Evolutionary conservation across 2,888 invertebrate species (phyloP), one percentile per base, ranked within the genome.

Genomic region (Heliconius ismenius): DNA sequence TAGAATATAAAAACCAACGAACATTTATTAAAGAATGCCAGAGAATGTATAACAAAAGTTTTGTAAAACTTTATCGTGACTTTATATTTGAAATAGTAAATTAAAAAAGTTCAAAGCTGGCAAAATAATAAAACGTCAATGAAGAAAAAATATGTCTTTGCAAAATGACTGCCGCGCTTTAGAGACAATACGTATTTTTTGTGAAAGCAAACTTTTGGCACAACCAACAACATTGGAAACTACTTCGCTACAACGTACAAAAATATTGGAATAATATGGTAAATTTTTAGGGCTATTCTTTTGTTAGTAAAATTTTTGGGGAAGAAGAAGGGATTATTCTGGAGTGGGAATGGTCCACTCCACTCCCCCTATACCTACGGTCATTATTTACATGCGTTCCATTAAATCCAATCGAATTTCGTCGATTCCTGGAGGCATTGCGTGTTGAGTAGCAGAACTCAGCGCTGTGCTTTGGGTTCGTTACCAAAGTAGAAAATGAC

Each of bases 141-240:
- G 32, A n/a, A 58, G n/a, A 69, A 70, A 70, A 32, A 54, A 70
- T 26, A 32, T 32, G 18, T 32, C n/a, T 69, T 7, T 58, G 54
- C 58, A 15, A n/a, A 70, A 21, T 70, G 15, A 70, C 9, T 32
- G 15, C 9, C 24, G 36, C n/a, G 70, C 58, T 70, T 70, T 58
- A 24, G 58, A 58, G 58, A 58, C 70, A 36, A 58, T 32, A 36
- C 58, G 58, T 36, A 70, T 58, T 70, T 58, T 70, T 36, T 58
- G 70, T 70, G 58, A 58, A 70, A 70, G 32, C 32, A 58, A n/a
- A 58, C 15, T 58, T 70, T 58, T 70, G 70, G 24, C 58, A 70
- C 32, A 15, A 24, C 24, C 10, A 11, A 36, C 36, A 70, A 24
- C 24, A 36, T 58, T 70, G 58, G 58, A 58, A 70, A 58, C 24